These are phyloP conservation scores for Aspiorhynchus laticeps DNA, from an alignment of 2,113 vertebrate genomes.

Conservation along the genomic window DNA sequence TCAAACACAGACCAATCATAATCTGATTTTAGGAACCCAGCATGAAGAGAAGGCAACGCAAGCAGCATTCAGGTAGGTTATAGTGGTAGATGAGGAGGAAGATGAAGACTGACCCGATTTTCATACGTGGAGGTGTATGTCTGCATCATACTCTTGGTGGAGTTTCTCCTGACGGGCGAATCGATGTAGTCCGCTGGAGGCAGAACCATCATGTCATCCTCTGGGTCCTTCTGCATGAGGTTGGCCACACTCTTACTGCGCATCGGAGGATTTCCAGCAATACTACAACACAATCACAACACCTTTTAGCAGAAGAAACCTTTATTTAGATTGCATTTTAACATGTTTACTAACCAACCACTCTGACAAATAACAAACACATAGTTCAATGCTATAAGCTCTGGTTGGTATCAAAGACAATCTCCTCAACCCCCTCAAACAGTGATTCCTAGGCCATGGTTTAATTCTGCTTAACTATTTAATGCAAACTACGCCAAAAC, in stretches of 20 bases:
- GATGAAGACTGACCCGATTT: constrained; percentile 67
- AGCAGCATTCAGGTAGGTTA: neutral
- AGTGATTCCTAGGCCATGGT: too few relatives aligned
- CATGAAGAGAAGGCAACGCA: neutral
- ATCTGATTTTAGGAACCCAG: neutral
- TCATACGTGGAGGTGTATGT: constrained; percentile 58
- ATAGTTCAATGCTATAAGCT: neutral
- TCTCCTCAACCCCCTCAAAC: neutral
- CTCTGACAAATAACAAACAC: neutral
- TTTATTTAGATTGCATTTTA: neutral
- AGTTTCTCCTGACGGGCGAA: constrained; percentile 50
- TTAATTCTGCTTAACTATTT: too few relatives aligned
- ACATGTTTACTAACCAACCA: neutral
- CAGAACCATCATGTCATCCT: constrained; percentile 78
- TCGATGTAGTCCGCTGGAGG: constrained; percentile 87
- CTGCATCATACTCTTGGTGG: constrained; percentile 52
- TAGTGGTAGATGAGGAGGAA: neutral
- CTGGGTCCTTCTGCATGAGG: constrained; percentile 82
- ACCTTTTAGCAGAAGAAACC: neutral
- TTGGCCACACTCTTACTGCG: constrained; percentile 90
- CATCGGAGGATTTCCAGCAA: constrained; percentile 54
- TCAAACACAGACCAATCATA: neutral
- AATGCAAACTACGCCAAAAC: too few relatives aligned
- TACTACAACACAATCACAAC: constrained; percentile 47
- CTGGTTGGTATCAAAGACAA: neutral